A percentile compares a stretch with the other conserved stretches of the same genome.
These are phyloP conservation scores for Cecropterus lyciades DNA, from an alignment of 1,140 invertebrate genomes.

Conservation along the genomic window DNA sequence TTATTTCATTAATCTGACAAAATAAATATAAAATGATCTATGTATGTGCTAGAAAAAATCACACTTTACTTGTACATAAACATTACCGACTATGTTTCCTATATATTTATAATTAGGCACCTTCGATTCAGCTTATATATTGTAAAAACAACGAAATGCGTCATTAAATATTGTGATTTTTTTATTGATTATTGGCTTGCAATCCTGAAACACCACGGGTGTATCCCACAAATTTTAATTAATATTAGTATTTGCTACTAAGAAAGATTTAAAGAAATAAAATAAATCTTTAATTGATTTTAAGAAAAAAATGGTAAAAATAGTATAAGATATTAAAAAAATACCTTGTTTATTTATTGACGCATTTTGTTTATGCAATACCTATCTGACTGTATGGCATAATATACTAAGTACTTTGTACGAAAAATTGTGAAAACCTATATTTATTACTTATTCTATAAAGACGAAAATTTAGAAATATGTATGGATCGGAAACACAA, in stretches of 20 bases:
- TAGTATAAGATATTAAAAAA: too few species aligned
- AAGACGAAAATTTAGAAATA: slow-evolving; percentile 13
- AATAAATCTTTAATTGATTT: too few species aligned
- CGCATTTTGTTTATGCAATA: slow-evolving; percentile 44
- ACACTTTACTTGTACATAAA: slow-evolving; percentile 30
- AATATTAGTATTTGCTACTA: too few species aligned
- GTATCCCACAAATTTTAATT: too few species aligned
- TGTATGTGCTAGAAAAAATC: slow-evolving; percentile 8
- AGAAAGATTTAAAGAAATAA: too few species aligned
- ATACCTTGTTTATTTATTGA: slow-evolving; percentile 10
- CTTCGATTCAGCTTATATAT: slow-evolving; percentile 70
- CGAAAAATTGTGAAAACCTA: slow-evolving; percentile 41
- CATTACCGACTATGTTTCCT: slow-evolving; percentile 28
- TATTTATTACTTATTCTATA: slow-evolving; percentile 1
- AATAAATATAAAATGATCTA: slow-evolving; percentile 9
- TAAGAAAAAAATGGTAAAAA: too few species aligned
- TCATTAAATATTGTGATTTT: slow-evolving; percentile 39
- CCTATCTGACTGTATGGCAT: slow-evolving; percentile 52
- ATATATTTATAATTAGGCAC: slow-evolving; percentile 52
- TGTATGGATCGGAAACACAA: slow-evolving; percentile 3
- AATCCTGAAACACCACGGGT: too few species aligned
- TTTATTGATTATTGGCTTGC: neutral
- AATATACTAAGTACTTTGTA: slow-evolving; percentile 76
- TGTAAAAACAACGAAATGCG: slow-evolving; percentile 48
- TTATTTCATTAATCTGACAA: neutral